Evolutionary conservation across 2,113 vertebrate genomes (phyloP), one percentile per base, ranked within the genome.

Genomic region (Galbula dea): DNA sequence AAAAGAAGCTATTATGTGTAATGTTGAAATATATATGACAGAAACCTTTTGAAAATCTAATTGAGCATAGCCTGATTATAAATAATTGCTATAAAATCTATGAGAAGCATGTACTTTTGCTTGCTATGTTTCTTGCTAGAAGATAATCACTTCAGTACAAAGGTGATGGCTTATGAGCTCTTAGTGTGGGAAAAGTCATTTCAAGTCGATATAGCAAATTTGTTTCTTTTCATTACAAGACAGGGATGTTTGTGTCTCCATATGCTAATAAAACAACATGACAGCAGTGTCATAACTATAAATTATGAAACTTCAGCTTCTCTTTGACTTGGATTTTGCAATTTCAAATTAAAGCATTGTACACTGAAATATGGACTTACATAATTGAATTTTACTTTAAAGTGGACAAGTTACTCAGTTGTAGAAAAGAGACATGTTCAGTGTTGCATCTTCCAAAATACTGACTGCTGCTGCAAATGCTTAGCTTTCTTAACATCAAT

Each of bases 211-310:
- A 21, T 32, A 76, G 51, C 24, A 52, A 58, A 34, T 45, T 67
- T 32, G 34, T 76, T 69, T 76, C 37, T 63, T 79, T 62, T 83
- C 17, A 15, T 45, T 43, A 2, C 32, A 62, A 16, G 27, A 48
- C 26, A 10, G 24, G 39, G 34, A 41, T 71, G 51, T 58, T 49
- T 74, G 26, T 37, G 14, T 58, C 49, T 85, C 79, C 18, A 17
- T 32, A 61, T 24, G 46, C 32, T 39, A 54, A 61, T 24, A 12
- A n/a, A 12, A 30, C 18, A 15, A 1, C 1, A 27, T 0, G 0
- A 14, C 22, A 30, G 14, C 26, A 30, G 14, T 59, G 15, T 46
- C 24, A 46, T 27, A 32, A 21, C 48, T 49, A n/a, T 18, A 21
- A 61, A 39, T 24, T 73, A 48, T 52, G 43, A 45, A 77, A 13